phyloP scores from a whole-genome alignment of 2,888 invertebrate genomes.

The Tortricodes alternella region DNA sequence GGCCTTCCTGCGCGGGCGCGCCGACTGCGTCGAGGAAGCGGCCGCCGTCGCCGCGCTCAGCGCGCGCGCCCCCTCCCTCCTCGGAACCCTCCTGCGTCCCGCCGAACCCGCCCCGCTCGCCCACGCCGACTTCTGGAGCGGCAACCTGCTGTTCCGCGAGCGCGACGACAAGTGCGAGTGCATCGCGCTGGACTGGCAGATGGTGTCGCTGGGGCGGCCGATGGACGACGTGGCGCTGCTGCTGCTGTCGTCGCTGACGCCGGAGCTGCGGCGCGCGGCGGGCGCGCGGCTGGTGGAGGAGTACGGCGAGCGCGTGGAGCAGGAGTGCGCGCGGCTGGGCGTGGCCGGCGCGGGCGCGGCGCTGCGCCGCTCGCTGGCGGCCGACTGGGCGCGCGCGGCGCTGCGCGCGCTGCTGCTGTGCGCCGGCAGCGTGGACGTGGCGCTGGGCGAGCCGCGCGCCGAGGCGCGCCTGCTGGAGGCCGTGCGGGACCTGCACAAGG shows the following conservation, averaged over 20 bases:
- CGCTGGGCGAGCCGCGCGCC: slow-evolving; percentile 88
- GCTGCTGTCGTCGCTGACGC: slow-evolving; percentile 87
- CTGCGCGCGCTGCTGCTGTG: slow-evolving; percentile 89
- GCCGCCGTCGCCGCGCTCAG: slow-evolving; percentile 86
- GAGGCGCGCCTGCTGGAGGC: slow-evolving; percentile 89
- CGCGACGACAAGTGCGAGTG: slow-evolving; percentile 81
- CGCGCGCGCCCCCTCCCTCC: slow-evolving; percentile 87
- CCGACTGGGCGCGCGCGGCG: slow-evolving; percentile 86
- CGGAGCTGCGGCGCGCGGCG: slow-evolving; percentile 85
- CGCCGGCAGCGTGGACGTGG: slow-evolving; percentile 91
- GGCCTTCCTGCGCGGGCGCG: slow-evolving; percentile 86
- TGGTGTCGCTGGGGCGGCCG: slow-evolving; percentile 90
- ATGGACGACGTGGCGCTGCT: slow-evolving; percentile 91
- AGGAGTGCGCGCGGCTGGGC: slow-evolving; percentile 83
- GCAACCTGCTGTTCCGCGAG: slow-evolving; percentile 87
- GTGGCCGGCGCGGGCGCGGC: slow-evolving; percentile 81
- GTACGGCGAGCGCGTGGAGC: slow-evolving; percentile 86
- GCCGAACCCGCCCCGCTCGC: slow-evolving; percentile 90
- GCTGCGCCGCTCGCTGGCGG: slow-evolving; percentile 76
- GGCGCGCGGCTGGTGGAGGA: slow-evolving; percentile 85
- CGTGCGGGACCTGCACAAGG: slow-evolving; percentile 87
- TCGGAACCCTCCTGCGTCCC: slow-evolving; percentile 87
- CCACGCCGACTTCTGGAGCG: slow-evolving; percentile 93
- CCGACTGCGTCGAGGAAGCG: slow-evolving; percentile 84
- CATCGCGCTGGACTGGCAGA: slow-evolving; percentile 91